Base-by-base conservation (phyloP, 2,797 vertebrate species). In the Chrysolophus pictus region DNA sequence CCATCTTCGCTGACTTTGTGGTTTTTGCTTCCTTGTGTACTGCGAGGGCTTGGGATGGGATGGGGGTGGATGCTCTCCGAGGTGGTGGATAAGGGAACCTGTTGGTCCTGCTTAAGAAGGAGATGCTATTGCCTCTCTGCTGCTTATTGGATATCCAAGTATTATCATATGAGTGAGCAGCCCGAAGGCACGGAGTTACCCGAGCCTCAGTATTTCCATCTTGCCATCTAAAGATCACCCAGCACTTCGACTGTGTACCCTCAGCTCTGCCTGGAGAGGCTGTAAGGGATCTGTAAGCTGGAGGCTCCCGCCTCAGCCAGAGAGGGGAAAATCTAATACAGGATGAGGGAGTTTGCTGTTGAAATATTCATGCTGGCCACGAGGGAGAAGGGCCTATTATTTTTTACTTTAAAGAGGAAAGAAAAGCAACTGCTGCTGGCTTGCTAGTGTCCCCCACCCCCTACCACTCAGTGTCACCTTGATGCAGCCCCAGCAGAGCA, bases 331-430 rank as follows among this genome's bases (percentile, higher is more conserved):
- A 76, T 29, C 53, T 85, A 83, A 74, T 67, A 26, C 5, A 76
- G n/a, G 6, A 33, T 33, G 49, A 95, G 65, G 62, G 51, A 17
- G 83, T 84, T 92, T 56, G 39, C 70, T 95, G 77, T 87, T 94
- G 85, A 83, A 96, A 95, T 94, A 95, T 93, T 96, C 80, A 91
- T 88, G 71, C 65, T 19, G 53, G 55, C 62, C 92, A 46, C 84
- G 29, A 62, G 92, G 79, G 87, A 95, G 75, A 90, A 79, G 58
- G n/a, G 63, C 62, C 84, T 64, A 21, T 95, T 90, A 68, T 92
- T 95, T 94, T 53, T 93, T 87, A 73, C 59, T 91, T 93, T 74
- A 64, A 91, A 69, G 68, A 68, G 65, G 79, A 65, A 63, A 88
- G 72, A 42, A 90, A 88, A 93, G 78, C 65, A 87, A 70, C 42